phyloP scores from a whole-genome alignment of 2,888 invertebrate species.

The Drosophila neonasuta region DNA sequence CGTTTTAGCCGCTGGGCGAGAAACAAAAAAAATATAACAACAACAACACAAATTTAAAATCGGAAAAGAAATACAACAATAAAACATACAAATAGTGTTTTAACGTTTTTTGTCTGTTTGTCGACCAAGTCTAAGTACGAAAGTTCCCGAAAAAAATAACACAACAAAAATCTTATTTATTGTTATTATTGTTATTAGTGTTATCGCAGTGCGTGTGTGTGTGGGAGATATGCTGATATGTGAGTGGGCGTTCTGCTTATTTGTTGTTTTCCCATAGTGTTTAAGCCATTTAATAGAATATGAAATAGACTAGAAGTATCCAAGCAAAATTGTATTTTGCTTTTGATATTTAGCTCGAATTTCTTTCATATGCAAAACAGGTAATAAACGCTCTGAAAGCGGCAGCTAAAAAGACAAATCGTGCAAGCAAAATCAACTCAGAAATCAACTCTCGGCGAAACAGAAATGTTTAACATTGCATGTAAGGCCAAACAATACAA shows the following conservation, averaged over 20 bases:
- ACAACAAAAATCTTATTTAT: conserved; percentile 32
- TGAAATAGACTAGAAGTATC: conserved; percentile 19
- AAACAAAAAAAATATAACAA: conserved; percentile 6
- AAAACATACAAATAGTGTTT: conserved; percentile 30
- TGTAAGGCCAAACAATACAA: conserved; percentile 37
- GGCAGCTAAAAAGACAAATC: conserved; percentile 36
- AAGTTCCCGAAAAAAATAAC: conserved; percentile 37
- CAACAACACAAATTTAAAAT: background rate
- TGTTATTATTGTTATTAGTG: conserved; percentile 40
- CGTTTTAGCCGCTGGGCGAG: conserved; percentile 27
- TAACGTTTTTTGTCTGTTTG: conserved; percentile 46
- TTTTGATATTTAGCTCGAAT: conserved; percentile 27
- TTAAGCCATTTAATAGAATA: conserved; percentile 25
- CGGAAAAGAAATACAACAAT: background rate
- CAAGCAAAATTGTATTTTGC: conserved; percentile 19
- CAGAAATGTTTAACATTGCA: conserved; percentile 45
- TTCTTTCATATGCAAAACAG: conserved; percentile 57
- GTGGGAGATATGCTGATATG: conserved; percentile 16
- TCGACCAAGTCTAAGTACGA: conserved; percentile 61
- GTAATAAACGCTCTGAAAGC: conserved; percentile 31
- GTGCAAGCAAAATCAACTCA: conserved; percentile 17
- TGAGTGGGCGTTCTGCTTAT: conserved; percentile 52
- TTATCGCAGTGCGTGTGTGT: conserved; percentile 41
- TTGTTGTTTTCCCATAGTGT: background rate
- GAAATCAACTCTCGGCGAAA: conserved; percentile 20